Evolutionary conservation across 2,888 invertebrate genomes (phyloP).

Genomic region (Hylaea fasciaria): DNA sequence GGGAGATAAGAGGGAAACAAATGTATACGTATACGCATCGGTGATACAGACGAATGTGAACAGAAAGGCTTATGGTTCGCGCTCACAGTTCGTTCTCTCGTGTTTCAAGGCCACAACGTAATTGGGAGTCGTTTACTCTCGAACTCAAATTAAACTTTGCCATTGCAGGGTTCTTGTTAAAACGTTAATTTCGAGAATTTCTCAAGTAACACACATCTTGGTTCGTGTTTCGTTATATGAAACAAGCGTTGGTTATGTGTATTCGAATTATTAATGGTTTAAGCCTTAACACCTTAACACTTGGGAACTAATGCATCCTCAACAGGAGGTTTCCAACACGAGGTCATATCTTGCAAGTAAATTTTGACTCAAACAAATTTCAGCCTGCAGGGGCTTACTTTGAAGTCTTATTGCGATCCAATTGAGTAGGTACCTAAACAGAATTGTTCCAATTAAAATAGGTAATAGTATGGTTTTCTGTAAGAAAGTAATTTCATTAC

Average conservation of each 20-base stretch:
- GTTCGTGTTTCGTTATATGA: constrained; percentile 17
- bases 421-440: too few species aligned
- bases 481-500: too few species aligned
- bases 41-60: too few species aligned
- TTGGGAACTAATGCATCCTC: neutral
- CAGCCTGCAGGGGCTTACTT: too few species aligned
- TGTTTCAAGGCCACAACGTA: constrained; percentile 18
- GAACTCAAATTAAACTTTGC: constrained; percentile 38
- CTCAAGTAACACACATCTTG: constrained; percentile 25
- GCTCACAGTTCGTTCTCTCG: constrained; percentile 2
- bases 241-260: constrained; percentile 10
- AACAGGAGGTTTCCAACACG: too few species aligned
- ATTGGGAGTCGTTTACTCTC: constrained; percentile 33
- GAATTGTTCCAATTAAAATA: too few species aligned
- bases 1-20: too few species aligned
- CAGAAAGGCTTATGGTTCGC: neutral
- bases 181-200: constrained; percentile 33
- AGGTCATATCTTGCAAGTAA: too few species aligned
- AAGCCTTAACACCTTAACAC: neutral
- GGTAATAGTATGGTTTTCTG: too few species aligned
- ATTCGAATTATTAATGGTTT: neutral
- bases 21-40: too few species aligned
- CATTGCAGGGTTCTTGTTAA: constrained; percentile 33
- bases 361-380: too few species aligned
- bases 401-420: too few species aligned